Evolutionary conservation across 2,888 invertebrate species (phyloP).

Genomic region (Drosophila kambysellisi): DNA sequence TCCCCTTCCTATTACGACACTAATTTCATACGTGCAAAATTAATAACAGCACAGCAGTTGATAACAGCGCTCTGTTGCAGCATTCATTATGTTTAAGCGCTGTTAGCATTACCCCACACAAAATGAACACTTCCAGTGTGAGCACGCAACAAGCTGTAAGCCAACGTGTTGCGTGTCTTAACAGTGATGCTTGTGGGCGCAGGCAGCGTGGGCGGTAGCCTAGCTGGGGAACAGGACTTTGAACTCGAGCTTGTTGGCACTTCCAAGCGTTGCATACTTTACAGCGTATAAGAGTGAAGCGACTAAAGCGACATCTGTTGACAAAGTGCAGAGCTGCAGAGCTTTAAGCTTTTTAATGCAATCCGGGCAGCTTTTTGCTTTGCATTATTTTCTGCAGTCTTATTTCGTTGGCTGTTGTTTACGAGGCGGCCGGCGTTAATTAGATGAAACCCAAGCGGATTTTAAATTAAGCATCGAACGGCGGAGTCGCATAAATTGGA

Average conservation of each 20-base stretch:
- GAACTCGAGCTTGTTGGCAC: not conserved
- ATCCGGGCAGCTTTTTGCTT: slow-evolving; percentile 2
- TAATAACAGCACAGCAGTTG: not conserved
- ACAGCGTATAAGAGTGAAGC: slow-evolving; percentile 65
- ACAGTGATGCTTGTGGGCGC: slow-evolving; percentile 18
- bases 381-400: not conserved
- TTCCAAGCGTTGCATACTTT: slow-evolving; percentile 40
- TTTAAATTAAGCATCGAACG: slow-evolving; percentile 13
- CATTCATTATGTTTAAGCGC: slow-evolving; percentile 23
- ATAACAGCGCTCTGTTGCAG: not conserved
- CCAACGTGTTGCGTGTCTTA: slow-evolving; percentile 20
- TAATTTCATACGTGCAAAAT: not conserved
- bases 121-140: slow-evolving; percentile 68
- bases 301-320: slow-evolving; percentile 53
- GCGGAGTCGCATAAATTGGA: slow-evolving; percentile 15
- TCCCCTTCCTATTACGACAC: not conserved
- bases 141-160: slow-evolving; percentile 11
- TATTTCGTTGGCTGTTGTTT: slow-evolving; percentile 14
- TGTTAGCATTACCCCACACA: slow-evolving; percentile 33
- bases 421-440: slow-evolving; percentile 22
- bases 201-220: not conserved
- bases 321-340: not conserved
- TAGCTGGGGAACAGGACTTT: slow-evolving; percentile 1
- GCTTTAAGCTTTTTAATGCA: slow-evolving; percentile 22
- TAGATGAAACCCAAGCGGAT: slow-evolving; percentile 15